Evolutionary conservation across 2,888 invertebrate genomes (phyloP).

Genomic region (Epistrophella euchroma): DNA sequence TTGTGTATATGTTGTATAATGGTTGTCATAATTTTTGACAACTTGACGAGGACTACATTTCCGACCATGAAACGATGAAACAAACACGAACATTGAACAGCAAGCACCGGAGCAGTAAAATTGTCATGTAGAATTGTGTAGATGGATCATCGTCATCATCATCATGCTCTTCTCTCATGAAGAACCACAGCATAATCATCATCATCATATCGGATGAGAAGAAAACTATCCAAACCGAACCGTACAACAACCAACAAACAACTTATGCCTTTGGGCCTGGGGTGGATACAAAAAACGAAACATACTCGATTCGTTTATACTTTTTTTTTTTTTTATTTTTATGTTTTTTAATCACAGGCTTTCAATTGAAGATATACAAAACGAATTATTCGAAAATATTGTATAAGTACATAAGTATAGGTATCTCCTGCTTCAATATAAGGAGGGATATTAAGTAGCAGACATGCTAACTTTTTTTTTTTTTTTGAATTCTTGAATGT

Average conservation of each 20-base stretch:
- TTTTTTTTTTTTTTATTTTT: constrained; percentile 23
- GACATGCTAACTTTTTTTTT: constrained; percentile 51
- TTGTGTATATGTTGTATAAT: constrained; percentile 56
- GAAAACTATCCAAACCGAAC: background rate
- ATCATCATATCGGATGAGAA: constrained; percentile 18
- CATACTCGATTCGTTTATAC: constrained; percentile 27
- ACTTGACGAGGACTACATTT: constrained; percentile 73
- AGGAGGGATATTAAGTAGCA: constrained; percentile 44
- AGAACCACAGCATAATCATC: constrained; percentile 56
- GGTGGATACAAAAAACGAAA: constrained; percentile 41
- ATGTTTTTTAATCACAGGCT: constrained; percentile 69
- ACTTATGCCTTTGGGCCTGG: constrained; percentile 30
- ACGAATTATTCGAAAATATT: constrained; percentile 48
- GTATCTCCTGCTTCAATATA: constrained; percentile 20
- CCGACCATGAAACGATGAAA: constrained; percentile 70
- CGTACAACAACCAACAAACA: background rate
- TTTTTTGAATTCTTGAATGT: constrained; percentile 34
- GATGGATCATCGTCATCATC: constrained; percentile 59
- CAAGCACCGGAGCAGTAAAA: constrained; percentile 49
- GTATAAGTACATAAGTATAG: constrained; percentile 41
- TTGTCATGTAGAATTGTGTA: constrained; percentile 69
- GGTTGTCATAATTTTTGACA: constrained; percentile 73
- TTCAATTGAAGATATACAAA: constrained; percentile 57
- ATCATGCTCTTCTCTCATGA: constrained; percentile 34
- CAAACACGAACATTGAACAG: constrained; percentile 47